These are phyloP conservation scores for Drosophila atripex DNA, from an alignment of 2,888 invertebrate species.

Conservation along the genomic window DNA sequence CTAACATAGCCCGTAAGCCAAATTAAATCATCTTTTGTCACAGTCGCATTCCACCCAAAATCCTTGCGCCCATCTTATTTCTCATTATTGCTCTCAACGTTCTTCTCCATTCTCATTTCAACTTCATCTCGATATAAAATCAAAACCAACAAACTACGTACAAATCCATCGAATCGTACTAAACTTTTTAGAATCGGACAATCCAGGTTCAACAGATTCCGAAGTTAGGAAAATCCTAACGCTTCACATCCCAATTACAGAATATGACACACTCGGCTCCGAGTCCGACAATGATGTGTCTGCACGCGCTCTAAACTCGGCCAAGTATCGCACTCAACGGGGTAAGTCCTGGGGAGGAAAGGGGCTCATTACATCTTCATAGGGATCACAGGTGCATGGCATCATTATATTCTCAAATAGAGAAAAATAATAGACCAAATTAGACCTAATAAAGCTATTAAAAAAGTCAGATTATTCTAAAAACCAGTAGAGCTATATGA, in stretches of 20 bases:
- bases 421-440: too few species aligned
- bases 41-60: slow-evolving; percentile 15
- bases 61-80: slow-evolving; percentile 37
- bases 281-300: slow-evolving; percentile 92
- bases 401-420: too few species aligned
- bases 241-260: slow-evolving; percentile 96
- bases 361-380: neutral
- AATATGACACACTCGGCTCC: slow-evolving; percentile 93
- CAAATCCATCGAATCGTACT: slow-evolving; percentile 84
- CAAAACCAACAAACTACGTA: slow-evolving; percentile 55
- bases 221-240: slow-evolving; percentile 97
- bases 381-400: neutral
- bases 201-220: slow-evolving; percentile 97
- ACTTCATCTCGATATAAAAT: slow-evolving; percentile 68
- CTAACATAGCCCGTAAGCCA: slow-evolving; percentile 55
- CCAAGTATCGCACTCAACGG: slow-evolving; percentile 84
- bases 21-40: slow-evolving; percentile 64
- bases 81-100: slow-evolving; percentile 41
- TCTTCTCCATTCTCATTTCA: slow-evolving; percentile 67
- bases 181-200: slow-evolving; percentile 92
- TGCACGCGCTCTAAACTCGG: slow-evolving; percentile 86
- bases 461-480: too few species aligned
- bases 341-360: slow-evolving; percentile 67
- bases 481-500: too few species aligned
- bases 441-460: too few species aligned